Conservation (phyloP, 92 coral and sea anemone species). For the Paragorgia papillata region DNA sequence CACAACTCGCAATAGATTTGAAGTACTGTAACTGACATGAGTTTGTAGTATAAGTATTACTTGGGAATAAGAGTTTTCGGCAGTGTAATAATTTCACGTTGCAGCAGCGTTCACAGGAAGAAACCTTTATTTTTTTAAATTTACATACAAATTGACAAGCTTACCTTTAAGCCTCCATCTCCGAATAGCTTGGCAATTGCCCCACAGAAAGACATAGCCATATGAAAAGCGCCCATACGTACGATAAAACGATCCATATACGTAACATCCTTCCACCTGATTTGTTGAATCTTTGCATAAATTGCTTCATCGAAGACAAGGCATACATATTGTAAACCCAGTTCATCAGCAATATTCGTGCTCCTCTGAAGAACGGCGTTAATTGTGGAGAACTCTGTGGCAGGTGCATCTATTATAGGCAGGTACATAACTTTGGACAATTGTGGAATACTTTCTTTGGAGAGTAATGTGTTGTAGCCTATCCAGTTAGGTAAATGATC, state of each 20-base stretch:
- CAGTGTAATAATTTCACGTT: background rate
- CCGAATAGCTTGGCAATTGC: conserved; percentile 40
- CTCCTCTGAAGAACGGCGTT: conserved; percentile 29
- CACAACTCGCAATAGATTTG: conserved; percentile 16
- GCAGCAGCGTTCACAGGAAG: conserved; percentile 7
- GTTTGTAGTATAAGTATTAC: no score
- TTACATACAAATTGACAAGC: conserved; percentile 1
- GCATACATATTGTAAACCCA: conserved; percentile 40
- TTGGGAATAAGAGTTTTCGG: no score
- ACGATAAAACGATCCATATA: conserved; percentile 33
- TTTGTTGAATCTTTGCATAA: conserved; percentile 33
- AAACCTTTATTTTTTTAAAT: background rate
- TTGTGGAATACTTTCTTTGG: conserved; percentile 25
- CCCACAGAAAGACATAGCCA: conserved; percentile 39
- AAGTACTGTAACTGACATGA: background rate
- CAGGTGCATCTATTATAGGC: conserved; percentile 30
- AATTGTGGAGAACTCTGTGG: conserved; percentile 26
- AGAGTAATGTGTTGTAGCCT: conserved; percentile 36
- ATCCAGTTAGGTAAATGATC: conserved; percentile 33
- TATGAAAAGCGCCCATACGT: conserved; percentile 35
- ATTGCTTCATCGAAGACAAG: conserved; percentile 56
- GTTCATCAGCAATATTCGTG: conserved; percentile 33
- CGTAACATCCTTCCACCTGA: conserved; percentile 35
- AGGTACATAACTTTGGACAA: conserved; percentile 31
- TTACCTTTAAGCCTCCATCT: conserved; percentile 21